Base-by-base conservation (phyloP, 2,113 vertebrate genomes). In the Diadophis punctatus region DNA sequence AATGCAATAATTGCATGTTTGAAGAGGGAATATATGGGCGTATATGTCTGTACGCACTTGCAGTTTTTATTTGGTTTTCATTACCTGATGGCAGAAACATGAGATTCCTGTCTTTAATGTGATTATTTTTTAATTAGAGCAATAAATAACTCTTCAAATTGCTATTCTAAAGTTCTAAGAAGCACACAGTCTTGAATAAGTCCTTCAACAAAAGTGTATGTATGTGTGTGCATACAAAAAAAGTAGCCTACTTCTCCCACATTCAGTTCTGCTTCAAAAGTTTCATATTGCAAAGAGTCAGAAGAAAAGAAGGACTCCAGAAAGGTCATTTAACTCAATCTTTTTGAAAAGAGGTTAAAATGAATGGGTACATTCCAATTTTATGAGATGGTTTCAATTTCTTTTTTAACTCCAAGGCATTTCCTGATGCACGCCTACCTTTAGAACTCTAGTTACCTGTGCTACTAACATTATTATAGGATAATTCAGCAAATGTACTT, bases 291-390 rank as follows among this genome's bases (percentile, higher is more conserved):
- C 90, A 92, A 91, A 52, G 91, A 92, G 88, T 52, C 89, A n/a
- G 80, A 92, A 92, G 53, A 93, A 96, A 91, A 92, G 93, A 91
- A 12, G 87, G 30, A 80, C 89, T 87, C 5, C 90, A 86, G 88
- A 94, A 95, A 96, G 93, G 95, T 96, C 93, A 89, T 85, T 93
- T 85, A 60, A 51, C 88, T 39, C 89, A 90, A 89, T 27, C 56
- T 8, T 93, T 96, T 95, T 95, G 88, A 95, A 95, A 92, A 52
- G 63, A 0, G 0, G 94, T 93, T 93, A 12, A 88, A 94, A 94
- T 92, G 84, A 68, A 27, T 25, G 43, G 18, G 4, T 88, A 63
- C 52, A 89, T 94, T 90, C 30, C 49, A 88, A n/a, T 92, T 80
- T 30, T 0, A 0, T 51, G 16, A 46, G 92, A 18, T 18, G 46